Base-by-base conservation (phyloP, 2,113 vertebrate genomes). In the Manacus vitellinus region DNA sequence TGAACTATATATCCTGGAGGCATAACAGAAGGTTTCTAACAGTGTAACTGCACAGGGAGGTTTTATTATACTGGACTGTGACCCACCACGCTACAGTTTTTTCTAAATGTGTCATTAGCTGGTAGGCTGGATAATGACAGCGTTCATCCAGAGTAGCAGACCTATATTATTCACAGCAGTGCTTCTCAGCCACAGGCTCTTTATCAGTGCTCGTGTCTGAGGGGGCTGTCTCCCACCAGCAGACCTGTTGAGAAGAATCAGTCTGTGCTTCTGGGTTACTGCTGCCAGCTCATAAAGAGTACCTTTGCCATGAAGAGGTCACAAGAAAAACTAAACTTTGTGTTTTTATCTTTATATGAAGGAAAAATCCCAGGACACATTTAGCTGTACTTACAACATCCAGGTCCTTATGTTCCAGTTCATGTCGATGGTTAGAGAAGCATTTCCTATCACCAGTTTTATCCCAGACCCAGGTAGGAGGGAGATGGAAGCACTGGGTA, bases 351-450 rank as follows among this genome's bases (percentile, higher is more conserved):
- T 59, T 75, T 59, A 35, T n/a, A 58, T 51, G 25, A 67, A 84
- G 8, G 31, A 81, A 44, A 56, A 31, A 46, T 27, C n/a, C 30
- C 44, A 39, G 46, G 41, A 16, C 14, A 49, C 21, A 35, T 7
- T 17, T 44, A 12, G 9, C 37, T 76, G 28, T 94, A 98, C 98
- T 25, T 94, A 98, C 98, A 98, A 98, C 47, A 98, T 92, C 18
- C 97, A 98, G 30, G 97, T 97, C 79, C 37, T 95, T 92, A 98
- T 67, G 10, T 63, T 97, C 98, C 98, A 98, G 90, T 94, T 56
- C 46, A 90, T 93, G 74, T 85, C 46, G 2, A 97, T 17, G 51
- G 91, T 96, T 88, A 97, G 63, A 16, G 94, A 97, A 73, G 95
- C 98, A 5, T 98, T 97, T 81, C 94, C 96, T 84, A 95, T 98